Conservation (phyloP, 2,888 invertebrate genomes). For the Carcina quercana region DNA sequence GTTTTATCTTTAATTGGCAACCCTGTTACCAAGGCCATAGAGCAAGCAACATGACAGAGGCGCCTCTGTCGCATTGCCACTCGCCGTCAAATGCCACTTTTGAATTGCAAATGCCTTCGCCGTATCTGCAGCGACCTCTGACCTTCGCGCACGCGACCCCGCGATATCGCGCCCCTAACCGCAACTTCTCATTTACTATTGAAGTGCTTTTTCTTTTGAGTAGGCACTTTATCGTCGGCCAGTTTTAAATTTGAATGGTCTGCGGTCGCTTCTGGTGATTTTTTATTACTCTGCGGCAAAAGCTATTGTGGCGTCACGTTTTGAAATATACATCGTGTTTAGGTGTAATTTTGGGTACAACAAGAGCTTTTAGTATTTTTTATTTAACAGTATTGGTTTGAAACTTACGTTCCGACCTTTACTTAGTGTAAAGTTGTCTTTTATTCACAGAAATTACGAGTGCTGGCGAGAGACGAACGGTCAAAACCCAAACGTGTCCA, state of each 20-base stretch:
- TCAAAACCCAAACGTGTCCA: too few species aligned
- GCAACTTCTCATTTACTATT: slow-evolving; percentile 25
- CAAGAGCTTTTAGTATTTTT: too few species aligned
- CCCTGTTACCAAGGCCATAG: slow-evolving; percentile 25
- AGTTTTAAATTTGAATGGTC: slow-evolving; percentile 1
- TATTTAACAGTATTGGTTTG: too few species aligned
- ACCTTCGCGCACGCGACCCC: slow-evolving; percentile 37
- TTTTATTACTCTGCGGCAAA: slow-evolving; percentile 4
- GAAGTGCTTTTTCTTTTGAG: slow-evolving; percentile 15
- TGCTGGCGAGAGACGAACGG: too few species aligned
- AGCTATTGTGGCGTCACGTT: too few species aligned
- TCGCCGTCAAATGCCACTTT: slow-evolving; percentile 19
- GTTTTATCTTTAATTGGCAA: too few species aligned
- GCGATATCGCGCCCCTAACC: slow-evolving; percentile 35
- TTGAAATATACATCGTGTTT: too few species aligned
- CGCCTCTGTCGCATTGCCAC: slow-evolving; percentile 33
- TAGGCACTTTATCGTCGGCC: slow-evolving; percentile 1
- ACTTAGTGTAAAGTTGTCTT: too few species aligned
- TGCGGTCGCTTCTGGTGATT: not conserved
- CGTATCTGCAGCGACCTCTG: slow-evolving; percentile 30
- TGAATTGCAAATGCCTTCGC: slow-evolving; percentile 36
- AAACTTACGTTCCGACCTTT: too few species aligned
- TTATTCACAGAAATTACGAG: too few species aligned
- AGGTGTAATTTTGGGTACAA: too few species aligned
- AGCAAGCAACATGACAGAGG: slow-evolving; percentile 19